A percentile compares a stretch with the other conserved stretches of the same genome.
Evolutionary conservation across 1,140 invertebrate species (phyloP).

Genomic region (Drosophila mojavensis): DNA sequence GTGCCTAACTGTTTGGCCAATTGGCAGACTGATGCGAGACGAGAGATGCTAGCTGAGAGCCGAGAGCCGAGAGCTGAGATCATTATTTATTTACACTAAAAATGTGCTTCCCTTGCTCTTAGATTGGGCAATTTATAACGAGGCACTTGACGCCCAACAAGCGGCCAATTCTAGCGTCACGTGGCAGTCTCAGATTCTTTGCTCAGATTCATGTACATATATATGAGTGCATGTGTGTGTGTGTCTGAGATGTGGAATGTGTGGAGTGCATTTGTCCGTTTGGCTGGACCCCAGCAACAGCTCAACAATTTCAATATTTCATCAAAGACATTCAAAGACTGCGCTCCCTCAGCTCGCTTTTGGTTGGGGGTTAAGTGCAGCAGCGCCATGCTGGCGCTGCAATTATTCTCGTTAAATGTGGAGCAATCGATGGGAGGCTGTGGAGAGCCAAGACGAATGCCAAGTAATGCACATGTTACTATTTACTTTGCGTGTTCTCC

Average conservation of each 20-base stretch:
- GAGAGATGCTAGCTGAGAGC: not conserved
- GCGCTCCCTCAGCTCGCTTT: not conserved
- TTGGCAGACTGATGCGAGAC: constrained; percentile 26
- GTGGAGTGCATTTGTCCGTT: constrained; percentile 41
- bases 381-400: constrained; percentile 77
- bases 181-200: constrained; percentile 49
- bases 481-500: constrained; percentile 74
- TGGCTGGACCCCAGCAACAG: constrained; percentile 60
- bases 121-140: constrained; percentile 80
- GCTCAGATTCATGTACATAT: constrained; percentile 43
- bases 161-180: constrained; percentile 47
- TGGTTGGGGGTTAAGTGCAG: constrained; percentile 65
- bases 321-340: constrained; percentile 79
- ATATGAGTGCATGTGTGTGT: constrained; percentile 22
- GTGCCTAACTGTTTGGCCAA: constrained; percentile 38
- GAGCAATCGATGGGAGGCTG: constrained; percentile 9
- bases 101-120: constrained; percentile 75
- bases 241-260: constrained; percentile 4
- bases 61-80: constrained; percentile 24
- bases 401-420: constrained; percentile 81
- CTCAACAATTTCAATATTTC: constrained; percentile 79
- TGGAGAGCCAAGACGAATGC: constrained; percentile 62
- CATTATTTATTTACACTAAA: constrained; percentile 80
- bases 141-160: constrained; percentile 72
- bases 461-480: constrained; percentile 81